Conservation (phyloP, 1,140 invertebrate species). For the Drosophila littoralis region DNA sequence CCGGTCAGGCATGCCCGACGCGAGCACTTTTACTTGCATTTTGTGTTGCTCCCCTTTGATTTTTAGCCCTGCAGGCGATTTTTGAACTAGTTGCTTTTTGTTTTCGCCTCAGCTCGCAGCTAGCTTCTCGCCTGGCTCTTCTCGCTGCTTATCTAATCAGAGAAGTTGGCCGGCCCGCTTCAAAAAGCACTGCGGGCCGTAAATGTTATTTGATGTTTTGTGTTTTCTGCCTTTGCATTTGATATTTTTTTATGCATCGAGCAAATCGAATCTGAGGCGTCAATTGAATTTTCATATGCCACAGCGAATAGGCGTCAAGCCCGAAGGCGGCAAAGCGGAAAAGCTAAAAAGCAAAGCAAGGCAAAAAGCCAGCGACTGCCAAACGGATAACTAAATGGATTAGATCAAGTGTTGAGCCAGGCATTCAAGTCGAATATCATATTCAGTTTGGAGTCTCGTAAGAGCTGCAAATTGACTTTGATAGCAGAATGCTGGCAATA, state of each 20-base stretch:
- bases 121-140: not conserved
- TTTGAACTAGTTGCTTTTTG: constrained; percentile 32
- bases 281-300: constrained; percentile 75
- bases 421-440: not conserved
- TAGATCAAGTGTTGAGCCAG: constrained; percentile 10
- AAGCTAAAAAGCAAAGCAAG: constrained; percentile 16
- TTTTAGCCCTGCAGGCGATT: constrained; percentile 33
- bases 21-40: not conserved
- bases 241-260: constrained; percentile 11
- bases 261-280: constrained; percentile 60
- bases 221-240: constrained; percentile 15
- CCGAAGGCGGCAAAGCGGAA: constrained; percentile 20
- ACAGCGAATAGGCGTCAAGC: constrained; percentile 49
- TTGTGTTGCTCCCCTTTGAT: constrained; percentile 19
- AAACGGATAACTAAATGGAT: constrained; percentile 1
- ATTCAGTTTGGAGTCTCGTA: not conserved
- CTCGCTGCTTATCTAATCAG: constrained; percentile 71
- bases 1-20: not conserved
- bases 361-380: not conserved
- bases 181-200: constrained; percentile 59
- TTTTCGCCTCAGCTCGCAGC: not conserved
- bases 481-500: not conserved
- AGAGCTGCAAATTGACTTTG: not conserved
- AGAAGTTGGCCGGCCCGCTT: constrained; percentile 66
- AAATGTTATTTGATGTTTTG: constrained; percentile 48